These are phyloP conservation scores for Xanthia icteritia DNA, from an alignment of 2,888 invertebrate genomes.

Conservation along the genomic window DNA sequence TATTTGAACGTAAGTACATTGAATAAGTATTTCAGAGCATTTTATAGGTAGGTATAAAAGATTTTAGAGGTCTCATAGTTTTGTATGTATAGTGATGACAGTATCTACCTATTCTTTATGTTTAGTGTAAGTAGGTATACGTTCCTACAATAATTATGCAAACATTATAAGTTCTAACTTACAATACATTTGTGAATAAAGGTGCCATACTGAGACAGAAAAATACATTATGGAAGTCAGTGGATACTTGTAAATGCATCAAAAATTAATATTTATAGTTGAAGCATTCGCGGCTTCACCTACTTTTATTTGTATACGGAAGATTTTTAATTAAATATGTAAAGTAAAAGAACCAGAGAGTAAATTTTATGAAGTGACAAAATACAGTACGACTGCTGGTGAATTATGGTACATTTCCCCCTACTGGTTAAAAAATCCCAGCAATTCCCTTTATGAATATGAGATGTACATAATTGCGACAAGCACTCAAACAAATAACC, in stretches of 20 bases:
- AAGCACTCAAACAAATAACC: conserved; percentile 35
- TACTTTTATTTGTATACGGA: background rate
- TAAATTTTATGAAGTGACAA: background rate
- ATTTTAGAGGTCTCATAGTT: conserved; percentile 5
- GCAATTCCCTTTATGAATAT: conserved; percentile 19
- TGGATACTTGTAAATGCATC: background rate
- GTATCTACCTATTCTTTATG: background rate
- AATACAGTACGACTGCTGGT: background rate
- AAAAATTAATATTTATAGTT: background rate
- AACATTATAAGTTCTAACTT: background rate
- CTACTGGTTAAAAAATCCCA: conserved; percentile 23
- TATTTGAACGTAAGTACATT: background rate
- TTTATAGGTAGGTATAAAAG: background rate
- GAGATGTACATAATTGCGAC: conserved; percentile 21
- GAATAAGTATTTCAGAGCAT: background rate
- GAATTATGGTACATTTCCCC: background rate
- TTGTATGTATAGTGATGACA: background rate
- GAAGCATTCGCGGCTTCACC: too few species aligned
- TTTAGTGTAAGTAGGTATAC: background rate
- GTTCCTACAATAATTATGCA: background rate
- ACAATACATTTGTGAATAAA: background rate
- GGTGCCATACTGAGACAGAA: too few species aligned
- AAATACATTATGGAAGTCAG: background rate
- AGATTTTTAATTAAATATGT: conserved; percentile 7
- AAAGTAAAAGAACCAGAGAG: background rate